Evolutionary conservation across 2,113 vertebrate genomes (phyloP).

Genomic region (Chionomys nivalis): DNA sequence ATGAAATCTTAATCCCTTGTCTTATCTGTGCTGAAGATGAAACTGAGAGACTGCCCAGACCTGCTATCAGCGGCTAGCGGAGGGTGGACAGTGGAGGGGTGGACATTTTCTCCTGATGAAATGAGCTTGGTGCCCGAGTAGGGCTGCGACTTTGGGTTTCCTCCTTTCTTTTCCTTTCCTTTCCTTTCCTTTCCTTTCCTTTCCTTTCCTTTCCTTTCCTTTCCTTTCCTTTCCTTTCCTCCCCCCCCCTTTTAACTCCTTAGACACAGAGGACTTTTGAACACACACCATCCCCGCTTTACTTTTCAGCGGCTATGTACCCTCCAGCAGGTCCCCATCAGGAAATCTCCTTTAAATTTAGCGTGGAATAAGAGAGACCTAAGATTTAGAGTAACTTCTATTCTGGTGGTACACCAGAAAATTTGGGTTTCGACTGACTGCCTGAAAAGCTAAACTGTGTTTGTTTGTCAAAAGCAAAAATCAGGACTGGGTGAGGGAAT

Average conservation of each 20-base stretch:
- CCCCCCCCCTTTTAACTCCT: background rate
- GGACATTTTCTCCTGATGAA: background rate
- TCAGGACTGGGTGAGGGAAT: background rate
- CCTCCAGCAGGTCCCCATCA: background rate
- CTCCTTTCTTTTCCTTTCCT: too few species aligned
- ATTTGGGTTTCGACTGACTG: background rate
- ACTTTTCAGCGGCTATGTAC: background rate
- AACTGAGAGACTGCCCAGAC: background rate
- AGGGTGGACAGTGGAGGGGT: background rate
- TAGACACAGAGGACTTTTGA: background rate
- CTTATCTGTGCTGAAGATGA: background rate
- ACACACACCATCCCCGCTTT: background rate
- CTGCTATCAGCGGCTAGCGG: too few species aligned
- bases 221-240: too few species aligned
- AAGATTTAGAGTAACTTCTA: background rate
- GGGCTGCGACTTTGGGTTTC: background rate
- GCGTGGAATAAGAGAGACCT: background rate
- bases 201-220: too few species aligned
- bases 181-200: too few species aligned
- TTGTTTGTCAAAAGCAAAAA: conserved; percentile 56
- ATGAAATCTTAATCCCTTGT: background rate
- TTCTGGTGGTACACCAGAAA: background rate
- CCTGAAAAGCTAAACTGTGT: conserved; percentile 21
- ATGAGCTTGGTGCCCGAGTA: accelerated
- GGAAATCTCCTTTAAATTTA: background rate